Base-by-base conservation (phyloP, 1,140 invertebrate genomes). In the Tigriopus japonicus region DNA sequence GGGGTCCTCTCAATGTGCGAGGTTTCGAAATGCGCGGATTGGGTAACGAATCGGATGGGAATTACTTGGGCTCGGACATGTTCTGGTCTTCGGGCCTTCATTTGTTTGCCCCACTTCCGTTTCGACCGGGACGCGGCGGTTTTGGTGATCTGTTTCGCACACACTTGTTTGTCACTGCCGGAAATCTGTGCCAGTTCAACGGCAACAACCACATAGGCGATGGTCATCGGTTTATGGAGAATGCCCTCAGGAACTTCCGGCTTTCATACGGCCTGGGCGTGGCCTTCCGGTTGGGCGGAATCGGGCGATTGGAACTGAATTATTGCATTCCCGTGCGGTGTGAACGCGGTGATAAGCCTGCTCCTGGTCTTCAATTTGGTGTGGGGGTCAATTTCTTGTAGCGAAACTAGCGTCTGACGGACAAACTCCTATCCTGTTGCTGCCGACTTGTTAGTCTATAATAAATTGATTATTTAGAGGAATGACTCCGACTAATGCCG, bases 231-330 rank as follows among this genome's bases (percentile, higher is more conserved):
- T 35, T 35, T 35, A 56, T 62, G 49, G 63, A 51, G 17, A 65
- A 15, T 52, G 24, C 28, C 24, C 40, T 63, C 3, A 54, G 66
- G n/a, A 62, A 68, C 45, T 67, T 68, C 40, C 62, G 85, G 41
- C 71, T 81, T 60, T 75, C 84, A 1, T 76, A 76, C 65, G 86
- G 87, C 15, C 69, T 80, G 19, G 87, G 87, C 28, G 70, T 89
- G n/a, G 84, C 82, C 6, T 72, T 92, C 63, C 76, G 81, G 63
- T 68, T 93, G 13, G 86, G 82, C 5, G 77, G 83, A 52, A 75
- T 83, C 49, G 87, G 86, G 13, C 73, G 87, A 59, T 70, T 91
- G 15, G 90, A 93, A 75, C 74, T 93, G 9, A 93, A 92, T 73
- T 88, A 88, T 71, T 83, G 81, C 70, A 68, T 83, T 55, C 86